Evolutionary conservation across 2,113 vertebrate genomes (phyloP), one percentile per base, ranked within the genome.

Genomic region (Thymallus thymallus): DNA sequence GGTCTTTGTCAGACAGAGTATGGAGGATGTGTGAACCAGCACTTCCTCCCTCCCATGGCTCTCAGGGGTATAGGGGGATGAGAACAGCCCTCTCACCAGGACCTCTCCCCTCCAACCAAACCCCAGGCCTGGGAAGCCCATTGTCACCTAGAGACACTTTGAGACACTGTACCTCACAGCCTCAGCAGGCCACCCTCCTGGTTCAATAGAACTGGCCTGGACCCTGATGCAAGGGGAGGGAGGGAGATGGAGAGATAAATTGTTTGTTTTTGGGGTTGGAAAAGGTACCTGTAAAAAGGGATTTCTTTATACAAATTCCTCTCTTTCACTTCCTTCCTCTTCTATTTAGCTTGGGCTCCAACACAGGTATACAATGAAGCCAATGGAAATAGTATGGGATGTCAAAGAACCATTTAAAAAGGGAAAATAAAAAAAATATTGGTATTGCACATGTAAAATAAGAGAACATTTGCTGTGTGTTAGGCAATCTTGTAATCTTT

Each of bases 361-460:
- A 90, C 93, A 90, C 93, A 94, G 91, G 91, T 94, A 91, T 92
- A 92, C 91, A 81, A 88, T 86, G 91, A 92, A 92, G 91, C 93
- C 92, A 89, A 85, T 84, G 82, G 78, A 75, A 89, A 87, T 82
- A 84, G 80, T 75, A 83, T 32, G 2, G 81, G 84, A 84, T 77
- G 80, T 84, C 55, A 76, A 81, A 76, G 82, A 81, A 82, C 76
- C 80, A 85, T 88, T 87, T 91, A 90, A 92, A 89, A 91, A 92
- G 86, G 88, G 84, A 92, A 92, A 81, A 88, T 84, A 88, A 89
- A 92, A 86, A 85, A 88, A 90, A 78, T 92, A 90, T 92, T 87
- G 94, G 95, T 96, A 94, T 98, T 98, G 97, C 97, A 98, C 97
- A 98, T 98, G 96, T 98, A 98, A 96, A 95, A 96, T 98, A 98